Base-by-base conservation (phyloP, 2,797 vertebrate genomes). In the Microchirus variegatus region DNA sequence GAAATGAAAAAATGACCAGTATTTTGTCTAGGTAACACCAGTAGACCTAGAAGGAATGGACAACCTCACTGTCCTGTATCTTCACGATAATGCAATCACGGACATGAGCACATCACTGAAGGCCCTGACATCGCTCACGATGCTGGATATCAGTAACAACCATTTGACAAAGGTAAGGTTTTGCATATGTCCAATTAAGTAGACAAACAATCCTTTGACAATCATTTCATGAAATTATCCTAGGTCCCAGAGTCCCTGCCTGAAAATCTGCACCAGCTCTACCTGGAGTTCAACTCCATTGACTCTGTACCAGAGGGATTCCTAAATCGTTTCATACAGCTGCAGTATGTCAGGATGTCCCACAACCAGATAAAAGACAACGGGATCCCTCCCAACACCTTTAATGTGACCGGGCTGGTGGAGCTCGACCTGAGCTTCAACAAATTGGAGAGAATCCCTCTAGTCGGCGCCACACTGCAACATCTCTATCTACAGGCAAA, bases 401-500 rank as follows among this genome's bases (percentile, higher is more conserved):
- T 99, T 77, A 99, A 99, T 26, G 91, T 96, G 85, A 96, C 92
- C 19, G 96, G 95, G 63, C 87, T 99, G 78, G 93, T 99, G 2
- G 97, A 99, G 87, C 93, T 99, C 15, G 97, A 99, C 75, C 93
- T 99, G 31, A 98, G 96, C 70, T 97, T 93, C 89, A 99, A 99
- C 89, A 95, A 95, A 73, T 92, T 99, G 62, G 96, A 97, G 93
- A 94, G 95, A 77, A 98, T 99, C 69, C 97, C 97, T 1, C 81
- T 86, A 0, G 95, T 99, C 83, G 97, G 81, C 87, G 92, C 93
- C 85, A 94, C 92, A 19, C 93, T 99, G 1, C 92, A 98, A 85
- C 95, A 99, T 83, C 95, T 99, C 58, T 99, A 99, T 73, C 93
- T 99, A 60, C 97, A 99, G 72, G 96, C 96, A 44, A 99, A 99